Conservation (phyloP, 2,888 invertebrate species). For the Perdita meconis region DNA sequence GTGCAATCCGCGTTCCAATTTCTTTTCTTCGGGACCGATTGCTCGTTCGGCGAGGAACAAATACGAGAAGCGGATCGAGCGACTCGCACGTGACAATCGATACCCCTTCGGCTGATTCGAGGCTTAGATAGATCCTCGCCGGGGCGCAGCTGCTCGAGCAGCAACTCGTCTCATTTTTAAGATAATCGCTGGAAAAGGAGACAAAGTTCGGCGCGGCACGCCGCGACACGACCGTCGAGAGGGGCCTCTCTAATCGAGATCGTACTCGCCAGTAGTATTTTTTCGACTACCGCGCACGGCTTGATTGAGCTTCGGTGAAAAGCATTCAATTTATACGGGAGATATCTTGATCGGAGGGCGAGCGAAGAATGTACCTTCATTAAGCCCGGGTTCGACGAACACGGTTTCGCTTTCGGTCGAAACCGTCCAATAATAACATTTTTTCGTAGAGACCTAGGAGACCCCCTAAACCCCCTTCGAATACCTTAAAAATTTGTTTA, state of each 20-base stretch:
- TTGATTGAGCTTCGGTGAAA: slow-evolving; percentile 74
- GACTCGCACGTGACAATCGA: not conserved
- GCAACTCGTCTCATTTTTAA: slow-evolving; percentile 44
- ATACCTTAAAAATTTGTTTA: slow-evolving; percentile 69
- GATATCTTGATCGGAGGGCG: slow-evolving; percentile 73
- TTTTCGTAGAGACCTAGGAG: slow-evolving; percentile 64
- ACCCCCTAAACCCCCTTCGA: too few relatives aligned
- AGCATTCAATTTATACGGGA: slow-evolving; percentile 73
- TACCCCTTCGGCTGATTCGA: slow-evolving; percentile 15
- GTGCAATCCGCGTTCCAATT: too few relatives aligned
- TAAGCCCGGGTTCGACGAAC: slow-evolving; percentile 71
- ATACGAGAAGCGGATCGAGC: not conserved
- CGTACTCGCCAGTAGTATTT: slow-evolving; percentile 63
- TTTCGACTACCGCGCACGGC: slow-evolving; percentile 72
- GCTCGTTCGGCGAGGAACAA: not conserved
- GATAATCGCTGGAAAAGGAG: slow-evolving; percentile 58
- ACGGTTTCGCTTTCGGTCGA: slow-evolving; percentile 73
- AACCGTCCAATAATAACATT: slow-evolving; percentile 71
- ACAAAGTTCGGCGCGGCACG: slow-evolving; percentile 49
- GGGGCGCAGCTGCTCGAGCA: slow-evolving; percentile 18
- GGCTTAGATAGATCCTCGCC: slow-evolving; percentile 23
- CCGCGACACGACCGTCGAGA: slow-evolving; percentile 37
- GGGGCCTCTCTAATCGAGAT: slow-evolving; percentile 66
- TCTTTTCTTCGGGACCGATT: not conserved
- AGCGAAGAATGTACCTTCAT: slow-evolving; percentile 75